Conservation (phyloP, 2,797 vertebrate genomes). For the Chloroceryle amazona region DNA sequence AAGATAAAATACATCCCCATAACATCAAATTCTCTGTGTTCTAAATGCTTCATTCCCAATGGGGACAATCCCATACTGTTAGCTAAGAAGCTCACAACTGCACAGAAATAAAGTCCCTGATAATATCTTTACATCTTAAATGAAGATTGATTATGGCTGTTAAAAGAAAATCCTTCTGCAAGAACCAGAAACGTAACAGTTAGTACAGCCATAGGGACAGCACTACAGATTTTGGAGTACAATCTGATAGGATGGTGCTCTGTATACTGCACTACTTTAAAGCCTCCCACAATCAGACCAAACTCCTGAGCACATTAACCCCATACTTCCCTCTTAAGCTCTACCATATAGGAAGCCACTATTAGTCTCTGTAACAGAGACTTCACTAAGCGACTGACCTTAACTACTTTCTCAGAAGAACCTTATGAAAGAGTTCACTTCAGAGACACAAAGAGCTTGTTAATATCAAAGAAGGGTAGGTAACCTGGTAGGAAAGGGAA, state of each 20-base stretch:
- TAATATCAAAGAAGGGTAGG: background rate
- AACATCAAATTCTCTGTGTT: background rate
- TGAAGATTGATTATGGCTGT: background rate
- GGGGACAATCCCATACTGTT: background rate
- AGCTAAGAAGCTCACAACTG: background rate
- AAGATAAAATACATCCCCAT: background rate
- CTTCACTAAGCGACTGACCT: background rate
- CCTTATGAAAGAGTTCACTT: background rate
- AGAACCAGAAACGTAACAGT: background rate
- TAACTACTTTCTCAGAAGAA: background rate
- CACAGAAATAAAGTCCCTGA: background rate
- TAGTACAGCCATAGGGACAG: background rate
- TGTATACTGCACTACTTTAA: background rate
- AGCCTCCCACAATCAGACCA: background rate
- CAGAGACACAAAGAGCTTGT: background rate
- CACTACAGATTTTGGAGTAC: background rate
- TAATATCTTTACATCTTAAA: background rate
- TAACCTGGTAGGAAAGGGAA: background rate
- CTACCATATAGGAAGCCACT: background rate
- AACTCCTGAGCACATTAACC: background rate
- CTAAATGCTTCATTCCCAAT: background rate
- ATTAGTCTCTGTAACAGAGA: background rate
- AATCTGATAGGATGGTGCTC: background rate
- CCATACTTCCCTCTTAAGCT: background rate
- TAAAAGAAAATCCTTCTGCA: background rate